phyloP scores from a whole-genome alignment of 2,888 invertebrate genomes.

The Orthosia gothica region DNA sequence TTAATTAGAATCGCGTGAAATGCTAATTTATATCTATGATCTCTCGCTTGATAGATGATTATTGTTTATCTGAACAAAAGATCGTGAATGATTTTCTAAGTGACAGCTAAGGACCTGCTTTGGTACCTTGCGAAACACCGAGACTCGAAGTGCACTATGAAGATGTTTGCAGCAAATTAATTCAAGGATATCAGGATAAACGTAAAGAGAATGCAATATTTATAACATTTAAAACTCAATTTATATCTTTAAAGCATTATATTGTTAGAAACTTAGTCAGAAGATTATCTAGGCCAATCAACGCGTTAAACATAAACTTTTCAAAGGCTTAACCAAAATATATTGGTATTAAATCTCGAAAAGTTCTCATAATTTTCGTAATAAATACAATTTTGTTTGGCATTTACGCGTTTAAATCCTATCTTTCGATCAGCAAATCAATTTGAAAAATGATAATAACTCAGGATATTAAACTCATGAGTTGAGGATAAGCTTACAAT shows the following conservation, averaged over 20 bases:
- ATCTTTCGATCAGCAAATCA: slow-evolving; percentile 81
- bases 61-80: slow-evolving; percentile 35
- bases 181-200: slow-evolving; percentile 47
- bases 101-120: slow-evolving; percentile 27
- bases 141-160: slow-evolving; percentile 26
- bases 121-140: slow-evolving; percentile 46
- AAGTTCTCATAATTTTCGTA: slow-evolving; percentile 70
- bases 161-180: slow-evolving; percentile 54
- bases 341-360: slow-evolving; percentile 69
- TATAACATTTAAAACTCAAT: slow-evolving; percentile 25
- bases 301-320: slow-evolving; percentile 64
- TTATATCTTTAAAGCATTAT: slow-evolving; percentile 7
- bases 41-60: slow-evolving; percentile 26
- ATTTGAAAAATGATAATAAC: slow-evolving; percentile 82
- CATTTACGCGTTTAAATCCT: slow-evolving; percentile 75
- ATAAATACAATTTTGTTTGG: slow-evolving; percentile 79
- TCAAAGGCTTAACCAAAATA: slow-evolving; percentile 64
- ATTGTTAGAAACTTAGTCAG: slow-evolving; percentile 21
- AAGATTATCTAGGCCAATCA: slow-evolving; percentile 57
- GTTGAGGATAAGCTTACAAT: slow-evolving; percentile 79
- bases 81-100: slow-evolving; percentile 39
- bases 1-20: slow-evolving; percentile 44
- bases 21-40: slow-evolving; percentile 49
- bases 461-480: slow-evolving; percentile 81
- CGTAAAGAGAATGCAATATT: slow-evolving; percentile 52